Evolutionary conservation across 1,140 invertebrate genomes (phyloP), one percentile per base, ranked within the genome.

Genomic region (Ditylenchus dipsaci): DNA sequence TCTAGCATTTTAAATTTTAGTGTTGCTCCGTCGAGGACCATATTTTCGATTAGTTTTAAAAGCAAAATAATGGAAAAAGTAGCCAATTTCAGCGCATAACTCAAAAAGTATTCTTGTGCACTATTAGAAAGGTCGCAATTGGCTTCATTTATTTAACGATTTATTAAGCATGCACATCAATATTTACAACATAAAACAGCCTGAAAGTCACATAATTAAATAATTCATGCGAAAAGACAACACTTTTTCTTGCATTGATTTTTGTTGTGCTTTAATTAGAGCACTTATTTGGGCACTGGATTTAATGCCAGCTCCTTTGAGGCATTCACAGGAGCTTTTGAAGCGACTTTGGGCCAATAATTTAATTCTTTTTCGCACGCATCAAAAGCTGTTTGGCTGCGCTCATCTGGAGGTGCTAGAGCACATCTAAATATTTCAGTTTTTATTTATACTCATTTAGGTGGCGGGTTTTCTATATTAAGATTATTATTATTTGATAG

Each of bases 341-440:
- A 83, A 69, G 30, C 81, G 72, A 58, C 78, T 67, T 45, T 71
- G 29, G 15, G 79, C 67, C 17, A 75, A 65, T 23, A 80, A 15
- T 61, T 60, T 38, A 82, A 57, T 63, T 81, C 75, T 61, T 80
- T 69, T 53, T 81, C 79, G 56, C 79, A 81, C 21, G 76, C 64
- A n/a, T 64, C 71, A 45, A 82, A 81, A 11, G 79, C 81, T 27
- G 47, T 45, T 63, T 81, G 78, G n/a, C 65, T 67, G 11, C 66
- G 49, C 26, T 79, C 71, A 58, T 76, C 69, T 17, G 79, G 79
- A 38, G 79, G 81, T 27, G 76, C 76, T 33, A 81, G 75, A 21
- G 79, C 81, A 60, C 79, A 80, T 64, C 78, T 79, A 64, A 64
- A 77, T 73, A 38, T 38, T 38, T n/a, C n/a, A n/a, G n/a, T n/a